Conservation (phyloP, 2,888 invertebrate genomes). For the Pecten maximus region DNA sequence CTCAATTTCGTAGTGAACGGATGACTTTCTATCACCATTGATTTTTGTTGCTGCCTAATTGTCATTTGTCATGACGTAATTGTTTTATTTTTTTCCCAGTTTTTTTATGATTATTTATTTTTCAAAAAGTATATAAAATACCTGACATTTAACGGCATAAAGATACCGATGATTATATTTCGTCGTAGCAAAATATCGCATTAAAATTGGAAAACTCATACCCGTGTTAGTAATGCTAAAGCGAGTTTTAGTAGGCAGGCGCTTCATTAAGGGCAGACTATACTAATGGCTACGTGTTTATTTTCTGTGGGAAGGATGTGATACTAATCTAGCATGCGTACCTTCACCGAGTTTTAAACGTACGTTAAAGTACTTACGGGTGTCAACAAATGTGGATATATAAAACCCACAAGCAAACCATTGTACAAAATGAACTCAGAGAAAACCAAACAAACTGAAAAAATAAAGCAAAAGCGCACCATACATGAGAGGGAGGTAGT, state of each 20-base stretch:
- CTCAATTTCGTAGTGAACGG: no score
- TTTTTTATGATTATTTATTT: no score
- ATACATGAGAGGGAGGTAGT: background rate
- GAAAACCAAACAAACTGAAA: slow-evolving; percentile 16
- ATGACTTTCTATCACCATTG: no score
- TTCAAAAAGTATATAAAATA: no score
- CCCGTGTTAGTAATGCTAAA: no score
- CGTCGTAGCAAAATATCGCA: no score
- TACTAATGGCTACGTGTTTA: background rate
- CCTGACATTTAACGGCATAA: no score
- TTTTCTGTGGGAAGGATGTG: background rate
- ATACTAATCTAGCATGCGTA: background rate
- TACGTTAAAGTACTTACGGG: background rate
- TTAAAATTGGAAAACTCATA: no score
- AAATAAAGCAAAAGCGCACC: background rate
- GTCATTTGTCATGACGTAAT: no score
- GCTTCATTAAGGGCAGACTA: background rate
- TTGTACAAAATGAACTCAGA: slow-evolving; percentile 19
- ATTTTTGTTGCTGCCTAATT: no score
- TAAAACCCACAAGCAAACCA: slow-evolving; percentile 28
- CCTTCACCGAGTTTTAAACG: background rate
- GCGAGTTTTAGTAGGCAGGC: background rate
- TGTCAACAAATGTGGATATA: background rate
- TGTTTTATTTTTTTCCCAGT: no score
- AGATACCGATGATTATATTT: no score